phyloP scores from a whole-genome alignment of 2,113 vertebrate species.

The Felis chaus region DNA sequence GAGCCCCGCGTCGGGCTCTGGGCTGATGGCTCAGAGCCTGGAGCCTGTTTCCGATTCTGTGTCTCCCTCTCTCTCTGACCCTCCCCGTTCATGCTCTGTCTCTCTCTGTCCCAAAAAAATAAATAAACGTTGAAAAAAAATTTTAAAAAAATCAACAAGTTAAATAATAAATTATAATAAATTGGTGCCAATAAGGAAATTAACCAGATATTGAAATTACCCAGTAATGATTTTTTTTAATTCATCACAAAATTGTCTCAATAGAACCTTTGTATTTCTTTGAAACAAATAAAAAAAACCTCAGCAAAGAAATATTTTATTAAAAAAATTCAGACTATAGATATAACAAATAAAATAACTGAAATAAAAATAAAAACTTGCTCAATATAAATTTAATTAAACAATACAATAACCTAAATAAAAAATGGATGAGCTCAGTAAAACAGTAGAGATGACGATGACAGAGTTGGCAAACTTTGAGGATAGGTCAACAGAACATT shows the following conservation, averaged over 20 bases:
- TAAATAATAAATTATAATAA: neutral
- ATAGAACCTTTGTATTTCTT: neutral
- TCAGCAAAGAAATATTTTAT: neutral
- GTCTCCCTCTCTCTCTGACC: too few species aligned
- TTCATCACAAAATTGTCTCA: neutral
- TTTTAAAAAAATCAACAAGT: neutral
- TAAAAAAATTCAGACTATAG: neutral
- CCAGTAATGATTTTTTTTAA: neutral
- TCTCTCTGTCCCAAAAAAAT: too few species aligned
- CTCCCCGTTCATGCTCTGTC: too few species aligned
- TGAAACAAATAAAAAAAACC: neutral
- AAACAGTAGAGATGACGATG: neutral
- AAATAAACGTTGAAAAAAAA: too few species aligned
- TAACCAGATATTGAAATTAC: neutral
- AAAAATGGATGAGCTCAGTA: neutral
- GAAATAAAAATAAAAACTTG: neutral
- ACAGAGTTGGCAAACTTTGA: neutral
- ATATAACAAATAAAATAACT: neutral
- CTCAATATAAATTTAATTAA: neutral
- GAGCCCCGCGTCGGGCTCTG: too few species aligned
- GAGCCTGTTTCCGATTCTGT: too few species aligned
- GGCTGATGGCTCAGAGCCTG: too few species aligned
- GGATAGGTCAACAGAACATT: neutral
- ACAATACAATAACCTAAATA: neutral
- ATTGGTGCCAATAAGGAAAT: neutral